phyloP scores from a whole-genome alignment of 2,113 vertebrate species.

The Pogonocichla stellata region DNA sequence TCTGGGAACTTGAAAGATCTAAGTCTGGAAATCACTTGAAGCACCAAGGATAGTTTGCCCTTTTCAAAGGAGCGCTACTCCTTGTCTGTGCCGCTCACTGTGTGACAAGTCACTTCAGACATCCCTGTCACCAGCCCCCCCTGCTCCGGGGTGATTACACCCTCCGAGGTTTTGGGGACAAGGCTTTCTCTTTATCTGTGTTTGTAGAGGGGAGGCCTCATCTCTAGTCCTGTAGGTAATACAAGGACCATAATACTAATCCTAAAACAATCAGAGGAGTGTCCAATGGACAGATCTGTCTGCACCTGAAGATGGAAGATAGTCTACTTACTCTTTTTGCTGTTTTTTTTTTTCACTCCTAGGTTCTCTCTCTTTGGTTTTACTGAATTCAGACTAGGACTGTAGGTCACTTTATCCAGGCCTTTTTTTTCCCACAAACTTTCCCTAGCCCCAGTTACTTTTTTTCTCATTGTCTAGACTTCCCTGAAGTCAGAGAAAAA shows the following conservation, averaged over 20 bases:
- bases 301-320: background rate
- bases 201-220: slow-evolving; percentile 34
- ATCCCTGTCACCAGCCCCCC: background rate
- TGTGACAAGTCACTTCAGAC: slow-evolving; percentile 53
- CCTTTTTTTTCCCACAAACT: background rate
- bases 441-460: background rate
- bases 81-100: background rate
- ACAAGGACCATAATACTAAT: slow-evolving; percentile 58
- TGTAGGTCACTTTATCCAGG: background rate
- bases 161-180: background rate
- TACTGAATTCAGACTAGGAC: background rate
- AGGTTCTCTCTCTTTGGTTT: background rate
- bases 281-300: background rate
- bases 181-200: slow-evolving; percentile 32
- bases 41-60: slow-evolving; percentile 34
- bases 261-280: slow-evolving; percentile 40
- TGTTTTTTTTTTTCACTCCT: background rate
- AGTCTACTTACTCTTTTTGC: background rate
- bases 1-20: slow-evolving; percentile 63
- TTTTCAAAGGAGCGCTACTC: slow-evolving; percentile 11
- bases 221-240: slow-evolving; percentile 10
- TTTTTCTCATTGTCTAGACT: background rate
- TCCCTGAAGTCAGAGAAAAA: background rate
- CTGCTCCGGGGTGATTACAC: background rate
- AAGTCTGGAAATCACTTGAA: slow-evolving; percentile 54